Conservation (phyloP, 2,797 vertebrate genomes). For the Ceryle rudis region DNA sequence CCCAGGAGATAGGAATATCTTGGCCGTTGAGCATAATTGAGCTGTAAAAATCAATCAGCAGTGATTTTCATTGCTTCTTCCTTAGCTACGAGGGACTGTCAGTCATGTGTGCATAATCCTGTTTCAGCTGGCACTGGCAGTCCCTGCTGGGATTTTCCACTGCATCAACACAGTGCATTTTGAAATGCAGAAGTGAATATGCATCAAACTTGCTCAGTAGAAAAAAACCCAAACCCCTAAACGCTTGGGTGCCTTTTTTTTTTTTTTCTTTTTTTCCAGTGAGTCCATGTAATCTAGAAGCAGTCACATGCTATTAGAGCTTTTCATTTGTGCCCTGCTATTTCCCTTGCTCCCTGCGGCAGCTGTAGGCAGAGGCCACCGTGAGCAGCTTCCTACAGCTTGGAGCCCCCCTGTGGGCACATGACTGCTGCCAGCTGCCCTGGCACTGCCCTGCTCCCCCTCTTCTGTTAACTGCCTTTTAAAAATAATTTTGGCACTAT, state of each 20-base stretch:
- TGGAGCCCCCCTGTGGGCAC: slow-evolving; percentile 42
- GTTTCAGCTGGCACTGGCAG: neutral
- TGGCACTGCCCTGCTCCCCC: neutral
- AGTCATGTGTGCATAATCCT: neutral
- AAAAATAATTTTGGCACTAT: neutral
- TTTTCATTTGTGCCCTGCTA: neutral
- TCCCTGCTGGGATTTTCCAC: slow-evolving; percentile 11
- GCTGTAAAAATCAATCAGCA: neutral
- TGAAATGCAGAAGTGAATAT: neutral
- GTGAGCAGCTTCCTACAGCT: neutral
- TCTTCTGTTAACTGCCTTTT: neutral
- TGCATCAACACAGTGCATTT: neutral
- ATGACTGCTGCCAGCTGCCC: accelerated
- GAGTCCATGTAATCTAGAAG: neutral
- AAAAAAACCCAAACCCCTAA: neutral
- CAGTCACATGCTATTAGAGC: neutral
- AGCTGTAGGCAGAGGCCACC: neutral
- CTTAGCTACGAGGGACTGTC: neutral
- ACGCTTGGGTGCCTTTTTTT: neutral
- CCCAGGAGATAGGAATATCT: neutral
- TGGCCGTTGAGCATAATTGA: neutral
- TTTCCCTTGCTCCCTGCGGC: neutral
- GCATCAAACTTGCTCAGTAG: neutral
- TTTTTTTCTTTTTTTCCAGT: neutral
- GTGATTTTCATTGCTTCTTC: neutral